phyloP scores from a whole-genome alignment of 64 coral and sea anemone species.

The Montipora capricornis region DNA sequence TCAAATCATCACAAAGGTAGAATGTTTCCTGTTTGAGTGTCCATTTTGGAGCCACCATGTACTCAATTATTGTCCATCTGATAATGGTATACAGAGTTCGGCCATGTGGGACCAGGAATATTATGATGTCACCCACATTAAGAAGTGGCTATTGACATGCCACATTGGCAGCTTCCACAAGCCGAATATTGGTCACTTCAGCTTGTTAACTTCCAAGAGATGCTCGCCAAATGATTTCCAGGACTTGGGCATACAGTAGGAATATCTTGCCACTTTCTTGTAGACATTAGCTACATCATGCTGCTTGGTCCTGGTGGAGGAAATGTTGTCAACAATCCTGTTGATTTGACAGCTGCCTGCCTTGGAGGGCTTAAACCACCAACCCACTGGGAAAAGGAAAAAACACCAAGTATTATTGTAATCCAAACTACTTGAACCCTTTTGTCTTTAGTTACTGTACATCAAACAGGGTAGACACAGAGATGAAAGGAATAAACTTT shows the following conservation, averaged over 20 bases:
- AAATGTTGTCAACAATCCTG: conserved; percentile 47
- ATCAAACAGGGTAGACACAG: too few relatives aligned
- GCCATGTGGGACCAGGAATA: too few relatives aligned
- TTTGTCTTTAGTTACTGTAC: too few relatives aligned
- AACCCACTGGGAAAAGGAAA: conserved; percentile 33
- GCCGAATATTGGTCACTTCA: neutral
- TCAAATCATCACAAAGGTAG: too few relatives aligned
- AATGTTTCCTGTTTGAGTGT: too few relatives aligned
- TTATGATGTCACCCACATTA: too few relatives aligned
- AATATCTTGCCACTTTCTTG: neutral
- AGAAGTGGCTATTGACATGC: too few relatives aligned
- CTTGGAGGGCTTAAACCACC: conserved; percentile 26
- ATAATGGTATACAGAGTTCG: too few relatives aligned
- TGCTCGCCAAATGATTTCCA: neutral
- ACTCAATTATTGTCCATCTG: too few relatives aligned
- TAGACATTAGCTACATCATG: conserved; percentile 38
- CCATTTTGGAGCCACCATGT: too few relatives aligned
- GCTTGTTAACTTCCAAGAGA: neutral
- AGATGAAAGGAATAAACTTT: too few relatives aligned
- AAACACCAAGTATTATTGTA: neutral
- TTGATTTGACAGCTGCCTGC: conserved; percentile 15
- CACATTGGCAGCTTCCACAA: too few relatives aligned
- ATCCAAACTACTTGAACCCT: neutral
- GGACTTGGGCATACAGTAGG: neutral
- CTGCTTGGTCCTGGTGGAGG: conserved; percentile 66